Conservation (phyloP, 2,888 invertebrate species). For the Nemotelus pantherinus region DNA sequence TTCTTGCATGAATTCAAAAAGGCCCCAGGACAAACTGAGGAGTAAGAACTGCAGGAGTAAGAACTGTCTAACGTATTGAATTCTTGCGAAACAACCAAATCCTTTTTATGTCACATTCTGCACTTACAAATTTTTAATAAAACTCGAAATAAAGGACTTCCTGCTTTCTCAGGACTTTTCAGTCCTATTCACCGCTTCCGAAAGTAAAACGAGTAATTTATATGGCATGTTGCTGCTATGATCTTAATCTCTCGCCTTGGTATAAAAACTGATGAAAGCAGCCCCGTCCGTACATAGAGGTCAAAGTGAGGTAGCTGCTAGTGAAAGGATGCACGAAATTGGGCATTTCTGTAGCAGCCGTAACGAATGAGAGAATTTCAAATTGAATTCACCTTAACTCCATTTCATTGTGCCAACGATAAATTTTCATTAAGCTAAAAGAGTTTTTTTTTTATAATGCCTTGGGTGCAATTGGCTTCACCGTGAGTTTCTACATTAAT, state of each 20-base stretch:
- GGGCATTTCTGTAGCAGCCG: neutral
- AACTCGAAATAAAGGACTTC: too few species aligned
- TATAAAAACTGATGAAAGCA: neutral
- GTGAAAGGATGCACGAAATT: too few species aligned
- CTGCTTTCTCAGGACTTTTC: neutral
- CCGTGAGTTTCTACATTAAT: slow-evolving; percentile 3
- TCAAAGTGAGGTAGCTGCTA: neutral
- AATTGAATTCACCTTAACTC: slow-evolving; percentile 45
- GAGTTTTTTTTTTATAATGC: neutral
- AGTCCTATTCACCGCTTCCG: neutral
- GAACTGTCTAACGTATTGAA: too few species aligned
- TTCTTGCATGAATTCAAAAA: too few species aligned
- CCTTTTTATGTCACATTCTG: neutral
- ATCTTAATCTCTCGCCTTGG: slow-evolving; percentile 12
- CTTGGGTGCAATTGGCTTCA: neutral
- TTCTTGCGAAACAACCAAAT: neutral
- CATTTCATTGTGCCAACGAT: slow-evolving; percentile 40
- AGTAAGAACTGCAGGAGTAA: too few species aligned
- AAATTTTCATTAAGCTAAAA: slow-evolving; percentile 41
- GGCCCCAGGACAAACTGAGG: too few species aligned
- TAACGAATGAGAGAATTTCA: slow-evolving; percentile 26
- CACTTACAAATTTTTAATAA: too few species aligned
- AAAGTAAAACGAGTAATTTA: slow-evolving; percentile 10
- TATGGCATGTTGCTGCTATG: slow-evolving; percentile 5
- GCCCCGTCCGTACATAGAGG: neutral